Evolutionary conservation across 1,140 invertebrate species (phyloP), one percentile per base, ranked within the genome.

Genomic region (Papilio dardanus): DNA sequence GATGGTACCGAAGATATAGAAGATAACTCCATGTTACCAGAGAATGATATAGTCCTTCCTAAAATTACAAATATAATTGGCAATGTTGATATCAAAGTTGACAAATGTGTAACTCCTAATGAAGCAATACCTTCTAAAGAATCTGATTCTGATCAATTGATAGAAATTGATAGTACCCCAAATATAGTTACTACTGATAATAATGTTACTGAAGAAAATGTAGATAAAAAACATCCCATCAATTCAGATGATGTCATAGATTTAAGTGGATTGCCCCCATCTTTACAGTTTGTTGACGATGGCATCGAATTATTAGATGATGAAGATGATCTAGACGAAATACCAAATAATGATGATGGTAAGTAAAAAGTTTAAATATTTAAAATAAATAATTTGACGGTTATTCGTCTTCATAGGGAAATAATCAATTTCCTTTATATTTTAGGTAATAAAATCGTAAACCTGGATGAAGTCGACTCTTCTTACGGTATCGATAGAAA

Each of bases 301-400:
- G 86, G 86, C 0, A 86, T 92, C 35, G 88, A 86, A 58, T 80
- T 87, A 24, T 78, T 85, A 42, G 90, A 92, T 74, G 86, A 87
- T 7, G 86, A 87, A 42, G 83, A 79, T 31, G 80, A 79, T 35
- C 50, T 74, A 7, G 83, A 88, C 33, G 83, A 82, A 10, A 79
- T 76, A 71, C 12, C 14, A 46, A 35, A 19, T 8, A 12, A 21
- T 58, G 24, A 30, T 14, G 24, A 58, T 58, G 35, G 35, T 35
- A 69, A 35, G 67, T n/a, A 1, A 6, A n/a, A n/a, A 0, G 5
- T 46, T 46, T 0, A 40, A 14, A 3, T 16, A 40, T 16, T 16
- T 40, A 10, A 40, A 16, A 37, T 40, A 37, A 37, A 37, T 8
- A 37, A 37, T 7, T 8, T 1, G 2, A 37, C 7, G 35, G 8